Base-by-base conservation (phyloP, 2,797 vertebrate genomes). In the Pangasius krempfi region DNA sequence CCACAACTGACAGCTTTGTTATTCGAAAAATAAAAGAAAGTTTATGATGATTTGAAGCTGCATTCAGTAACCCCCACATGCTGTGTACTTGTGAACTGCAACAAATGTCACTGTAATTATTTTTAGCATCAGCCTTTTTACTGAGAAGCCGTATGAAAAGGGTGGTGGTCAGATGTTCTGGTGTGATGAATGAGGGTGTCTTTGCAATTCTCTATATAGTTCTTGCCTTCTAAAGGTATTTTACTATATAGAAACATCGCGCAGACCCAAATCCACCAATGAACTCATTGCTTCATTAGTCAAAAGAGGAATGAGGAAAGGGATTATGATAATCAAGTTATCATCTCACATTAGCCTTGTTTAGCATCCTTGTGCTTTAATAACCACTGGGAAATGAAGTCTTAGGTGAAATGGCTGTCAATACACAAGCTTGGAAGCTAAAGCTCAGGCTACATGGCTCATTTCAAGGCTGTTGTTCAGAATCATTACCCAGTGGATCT, bases 401-500 rank as follows among this genome's bases (percentile, higher is more conserved):
- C 54, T 87, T 62, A 52, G 66, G 60, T 87, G 47, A 33, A 75
- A 88, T 13, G 2, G 37, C n/a, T 73, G 86, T 87, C 79, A 33
- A 40, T 62, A 56, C 84, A 68, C 52, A 82, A 87, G n/a, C 83
- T 84, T 47, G 60, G 52, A 40, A 72, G 84, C 70, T 66, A 52
- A 84, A 87, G 62, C 62, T 89, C 84, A 88, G 84, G 40, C 81
- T 52, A 14, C 79, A 30, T 70, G 81, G 70, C 2, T 84, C 64
- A 52, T 58, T 90, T 88, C 64, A 88, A 80, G 86, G 78, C 88
- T 89, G 64, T 86, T 18, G 40, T 54, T 66, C 66, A 72, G 76
- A 87, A 88, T 89, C 88, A 88, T 91, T 91, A 91, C 87, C 84
- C 72, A n/a, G 58, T 84, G 90, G 84, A 66, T 79, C 40, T 88